Evolutionary conservation across 1,140 invertebrate genomes (phyloP).

Genomic region (Hydropsyche tenuis): DNA sequence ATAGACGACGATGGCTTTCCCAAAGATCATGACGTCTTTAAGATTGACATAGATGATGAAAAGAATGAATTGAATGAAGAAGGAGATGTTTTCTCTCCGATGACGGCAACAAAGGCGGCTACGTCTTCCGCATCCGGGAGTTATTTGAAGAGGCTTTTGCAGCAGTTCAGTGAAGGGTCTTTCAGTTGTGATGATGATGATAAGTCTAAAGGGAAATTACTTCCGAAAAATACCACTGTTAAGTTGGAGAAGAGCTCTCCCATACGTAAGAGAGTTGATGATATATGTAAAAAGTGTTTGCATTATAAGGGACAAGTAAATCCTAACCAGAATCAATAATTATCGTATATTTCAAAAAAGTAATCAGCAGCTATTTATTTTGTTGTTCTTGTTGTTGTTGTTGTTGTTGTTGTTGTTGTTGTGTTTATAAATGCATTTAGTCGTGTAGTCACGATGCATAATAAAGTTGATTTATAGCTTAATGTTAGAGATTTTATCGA

Average conservation of each 20-base stretch:
- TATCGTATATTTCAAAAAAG: too few species aligned
- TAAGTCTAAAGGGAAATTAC: slow-evolving; percentile 55
- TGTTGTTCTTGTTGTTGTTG: too few species aligned
- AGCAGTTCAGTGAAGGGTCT: slow-evolving; percentile 61
- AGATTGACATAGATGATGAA: background rate
- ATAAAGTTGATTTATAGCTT: too few species aligned
- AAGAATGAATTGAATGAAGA: slow-evolving; percentile 39
- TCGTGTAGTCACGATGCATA: too few species aligned
- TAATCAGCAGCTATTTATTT: too few species aligned
- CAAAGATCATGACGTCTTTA: background rate
- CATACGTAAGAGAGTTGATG: slow-evolving; percentile 55
- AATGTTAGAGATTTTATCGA: too few species aligned
- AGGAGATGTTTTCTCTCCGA: slow-evolving; percentile 38
- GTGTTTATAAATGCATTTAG: too few species aligned
- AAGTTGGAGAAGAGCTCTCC: slow-evolving; percentile 51
- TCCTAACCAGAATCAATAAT: slow-evolving; percentile 32
- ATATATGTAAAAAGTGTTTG: slow-evolving; percentile 62
- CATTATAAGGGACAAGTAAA: slow-evolving; percentile 60
- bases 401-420: too few species aligned
- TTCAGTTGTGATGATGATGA: slow-evolving; percentile 55
- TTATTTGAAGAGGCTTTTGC: slow-evolving; percentile 60
- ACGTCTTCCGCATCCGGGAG: slow-evolving; percentile 54
- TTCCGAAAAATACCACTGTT: slow-evolving; percentile 51
- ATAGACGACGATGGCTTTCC: background rate
- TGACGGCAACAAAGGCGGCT: slow-evolving; percentile 55